Conservation (phyloP, 2,888 invertebrate genomes). For the Cryptocephalus primarius region DNA sequence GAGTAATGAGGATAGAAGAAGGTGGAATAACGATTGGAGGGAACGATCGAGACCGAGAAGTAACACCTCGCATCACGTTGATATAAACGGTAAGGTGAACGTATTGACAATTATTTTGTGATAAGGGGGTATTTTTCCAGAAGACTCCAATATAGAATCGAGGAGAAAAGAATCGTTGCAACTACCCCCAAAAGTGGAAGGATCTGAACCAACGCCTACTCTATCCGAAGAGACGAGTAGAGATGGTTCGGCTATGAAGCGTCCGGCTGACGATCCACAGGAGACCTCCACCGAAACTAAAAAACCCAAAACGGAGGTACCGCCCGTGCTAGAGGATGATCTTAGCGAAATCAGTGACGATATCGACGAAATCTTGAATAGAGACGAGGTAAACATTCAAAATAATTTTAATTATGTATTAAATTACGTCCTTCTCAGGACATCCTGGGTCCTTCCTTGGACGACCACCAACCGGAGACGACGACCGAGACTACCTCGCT, state of each 20-base stretch:
- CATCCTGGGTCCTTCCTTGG: too few species aligned
- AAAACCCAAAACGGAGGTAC: slow-evolving; percentile 29
- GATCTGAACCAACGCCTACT: neutral
- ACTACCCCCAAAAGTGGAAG: slow-evolving; percentile 2
- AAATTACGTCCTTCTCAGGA: too few species aligned
- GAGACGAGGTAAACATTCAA: slow-evolving; percentile 48
- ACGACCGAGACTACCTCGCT: slow-evolving; percentile 19
- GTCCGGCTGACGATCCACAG: slow-evolving; percentile 5
- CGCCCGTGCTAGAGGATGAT: slow-evolving; percentile 48
- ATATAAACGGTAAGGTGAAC: slow-evolving; percentile 6
- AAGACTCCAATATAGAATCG: slow-evolving; percentile 16
- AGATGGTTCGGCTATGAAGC: slow-evolving; percentile 3
- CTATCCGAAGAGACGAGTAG: neutral
- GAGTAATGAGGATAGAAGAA: slow-evolving; percentile 43
- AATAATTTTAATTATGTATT: too few species aligned
- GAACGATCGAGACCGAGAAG: slow-evolving; percentile 39
- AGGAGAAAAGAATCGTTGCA: slow-evolving; percentile 14
- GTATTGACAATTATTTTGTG: neutral
- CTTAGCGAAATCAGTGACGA: slow-evolving; percentile 84
- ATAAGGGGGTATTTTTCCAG: slow-evolving; percentile 4
- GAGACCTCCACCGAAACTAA: slow-evolving; percentile 27
- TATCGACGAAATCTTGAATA: slow-evolving; percentile 76
- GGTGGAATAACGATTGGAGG: slow-evolving; percentile 29
- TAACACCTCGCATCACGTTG: slow-evolving; percentile 30
- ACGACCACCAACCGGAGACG: slow-evolving; percentile 1